A percentile compares a stretch with the other conserved stretches of the same genome.
Conservation (phyloP, 2,113 vertebrate species). For the Eptesicus fuscus region DNA sequence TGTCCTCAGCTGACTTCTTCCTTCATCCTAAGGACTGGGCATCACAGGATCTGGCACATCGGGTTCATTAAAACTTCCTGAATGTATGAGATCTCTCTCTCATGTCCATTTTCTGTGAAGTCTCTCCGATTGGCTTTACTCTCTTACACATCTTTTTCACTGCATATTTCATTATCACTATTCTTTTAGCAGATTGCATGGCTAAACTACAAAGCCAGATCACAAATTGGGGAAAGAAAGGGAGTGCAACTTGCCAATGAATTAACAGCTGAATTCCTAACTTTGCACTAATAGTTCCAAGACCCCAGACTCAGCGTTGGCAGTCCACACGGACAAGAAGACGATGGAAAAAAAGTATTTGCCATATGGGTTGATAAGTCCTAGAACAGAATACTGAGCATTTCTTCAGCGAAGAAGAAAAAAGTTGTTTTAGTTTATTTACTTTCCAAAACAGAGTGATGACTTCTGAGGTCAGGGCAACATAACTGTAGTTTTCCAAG, state of each 20-base stretch:
- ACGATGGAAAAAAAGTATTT: not conserved
- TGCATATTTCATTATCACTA: not conserved
- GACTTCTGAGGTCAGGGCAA: not conserved
- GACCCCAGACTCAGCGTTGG: not conserved
- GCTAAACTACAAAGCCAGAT: not conserved
- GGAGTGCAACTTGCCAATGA: not conserved
- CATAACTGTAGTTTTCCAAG: not conserved
- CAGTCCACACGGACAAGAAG: not conserved
- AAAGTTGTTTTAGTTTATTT: conserved; percentile 6
- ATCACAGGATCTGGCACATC: not conserved
- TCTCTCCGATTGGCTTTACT: not conserved
- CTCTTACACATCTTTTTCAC: not conserved
- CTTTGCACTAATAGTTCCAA: not conserved
- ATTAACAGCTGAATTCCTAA: not conserved
- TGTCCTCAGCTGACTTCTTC: not conserved
- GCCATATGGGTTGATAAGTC: not conserved
- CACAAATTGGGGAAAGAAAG: not conserved
- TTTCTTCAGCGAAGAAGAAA: not conserved
- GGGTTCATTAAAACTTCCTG: not conserved
- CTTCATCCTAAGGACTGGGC: not conserved
- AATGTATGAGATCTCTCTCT: not conserved
- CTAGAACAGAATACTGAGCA: not conserved
- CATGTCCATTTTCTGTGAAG: not conserved
- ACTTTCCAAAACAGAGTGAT: conserved; percentile 43
- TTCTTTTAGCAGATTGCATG: not conserved